Evolutionary conservation across 2,888 invertebrate genomes (phyloP).

Genomic region (Acrobasis suavella): DNA sequence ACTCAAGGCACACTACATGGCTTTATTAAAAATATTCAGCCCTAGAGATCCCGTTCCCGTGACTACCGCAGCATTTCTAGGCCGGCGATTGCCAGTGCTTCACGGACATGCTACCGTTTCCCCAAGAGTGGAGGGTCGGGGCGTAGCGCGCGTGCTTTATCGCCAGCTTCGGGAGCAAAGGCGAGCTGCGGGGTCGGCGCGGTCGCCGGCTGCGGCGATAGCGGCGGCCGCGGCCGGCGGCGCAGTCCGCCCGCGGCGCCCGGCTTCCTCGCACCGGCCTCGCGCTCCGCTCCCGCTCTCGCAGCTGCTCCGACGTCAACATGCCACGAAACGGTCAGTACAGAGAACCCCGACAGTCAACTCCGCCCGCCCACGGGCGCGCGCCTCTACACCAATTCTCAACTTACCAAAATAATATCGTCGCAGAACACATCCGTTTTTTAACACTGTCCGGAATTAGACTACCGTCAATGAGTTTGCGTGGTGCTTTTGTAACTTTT

Average conservation of each 20-base stretch:
- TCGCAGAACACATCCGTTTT: neutral
- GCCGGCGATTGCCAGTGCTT: no score
- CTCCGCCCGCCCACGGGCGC: constrained; percentile 1
- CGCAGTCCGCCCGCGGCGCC: constrained; percentile 27
- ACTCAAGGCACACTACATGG: no score
- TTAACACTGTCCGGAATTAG: neutral
- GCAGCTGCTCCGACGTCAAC: constrained; percentile 16
- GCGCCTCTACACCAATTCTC: neutral
- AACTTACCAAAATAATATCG: constrained; percentile 7
- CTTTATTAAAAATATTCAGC: no score
- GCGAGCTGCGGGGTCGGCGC: constrained; percentile 32
- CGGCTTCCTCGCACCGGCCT: constrained; percentile 22
- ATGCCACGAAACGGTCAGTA: constrained; percentile 50
- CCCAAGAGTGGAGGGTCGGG: neutral
- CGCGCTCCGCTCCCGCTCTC: constrained; percentile 16
- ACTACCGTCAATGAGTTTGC: neutral
- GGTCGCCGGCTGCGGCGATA: constrained; percentile 31
- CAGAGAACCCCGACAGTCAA: neutral
- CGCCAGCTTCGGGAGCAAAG: neutral
- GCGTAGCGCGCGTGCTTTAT: neutral
- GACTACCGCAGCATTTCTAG: no score
- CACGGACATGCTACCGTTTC: neutral
- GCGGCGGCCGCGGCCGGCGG: constrained; percentile 39
- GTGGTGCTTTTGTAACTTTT: neutral
- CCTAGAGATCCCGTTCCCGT: no score